A percentile compares a stretch with the other conserved stretches of the same genome.
Conservation (phyloP, 2,888 invertebrate genomes). For the Teinopalpus imperialis region DNA sequence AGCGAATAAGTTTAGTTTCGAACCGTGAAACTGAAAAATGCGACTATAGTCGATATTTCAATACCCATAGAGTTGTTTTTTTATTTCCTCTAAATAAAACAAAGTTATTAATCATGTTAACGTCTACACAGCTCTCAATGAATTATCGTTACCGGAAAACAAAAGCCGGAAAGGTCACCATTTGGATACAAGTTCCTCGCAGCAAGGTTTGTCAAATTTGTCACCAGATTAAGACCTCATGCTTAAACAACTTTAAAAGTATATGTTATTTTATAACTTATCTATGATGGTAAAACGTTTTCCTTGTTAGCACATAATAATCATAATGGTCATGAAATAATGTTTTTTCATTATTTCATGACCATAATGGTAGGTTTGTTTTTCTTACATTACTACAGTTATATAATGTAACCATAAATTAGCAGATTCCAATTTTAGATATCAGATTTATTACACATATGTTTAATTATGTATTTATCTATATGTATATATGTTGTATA, state of each 20-base stretch:
- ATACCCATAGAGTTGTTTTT: not conserved
- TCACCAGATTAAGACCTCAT: constrained; percentile 1
- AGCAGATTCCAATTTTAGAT: too few species aligned
- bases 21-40: not conserved
- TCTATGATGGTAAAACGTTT: not conserved
- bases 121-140: constrained; percentile 42
- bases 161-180: constrained; percentile 35
- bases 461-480: too few species aligned
- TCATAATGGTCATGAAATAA: not conserved
- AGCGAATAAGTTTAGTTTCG: constrained; percentile 18
- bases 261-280: not conserved
- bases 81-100: not conserved
- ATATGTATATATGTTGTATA: too few species aligned
- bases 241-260: not conserved
- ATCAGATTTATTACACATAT: too few species aligned
- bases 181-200: constrained; percentile 13
- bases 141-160: constrained; percentile 43
- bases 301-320: not conserved
- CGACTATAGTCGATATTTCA: constrained; percentile 26
- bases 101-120: constrained; percentile 12
- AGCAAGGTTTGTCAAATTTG: constrained; percentile 19
- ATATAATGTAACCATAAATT: too few species aligned
- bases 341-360: too few species aligned
- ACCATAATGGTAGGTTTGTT: too few species aligned
- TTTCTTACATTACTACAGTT: too few species aligned